A percentile compares a stretch with the other conserved stretches of the same genome.
These are phyloP conservation scores for Globodera rostochiensis DNA, from an alignment of 1,140 invertebrate genomes.

Conservation along the genomic window DNA sequence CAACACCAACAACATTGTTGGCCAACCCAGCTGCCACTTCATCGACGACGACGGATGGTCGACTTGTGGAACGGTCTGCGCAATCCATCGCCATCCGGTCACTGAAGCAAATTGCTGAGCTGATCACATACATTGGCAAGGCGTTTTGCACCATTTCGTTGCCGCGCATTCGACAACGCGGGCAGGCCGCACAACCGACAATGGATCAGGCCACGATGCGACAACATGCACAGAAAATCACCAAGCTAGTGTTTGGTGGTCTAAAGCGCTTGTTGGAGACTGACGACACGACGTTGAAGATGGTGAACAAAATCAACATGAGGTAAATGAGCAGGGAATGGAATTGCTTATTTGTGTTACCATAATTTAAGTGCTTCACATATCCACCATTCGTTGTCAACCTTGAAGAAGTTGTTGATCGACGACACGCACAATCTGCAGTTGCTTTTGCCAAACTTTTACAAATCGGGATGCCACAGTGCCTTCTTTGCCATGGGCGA, in stretches of 20 bases:
- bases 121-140: constrained; percentile 38
- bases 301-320: background rate
- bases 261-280: constrained; percentile 29
- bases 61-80: constrained; percentile 29
- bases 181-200: background rate
- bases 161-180: constrained; percentile 17
- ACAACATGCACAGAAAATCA: constrained; percentile 28
- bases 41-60: background rate
- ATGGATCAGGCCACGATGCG: constrained; percentile 10
- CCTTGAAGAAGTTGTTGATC: constrained; percentile 46
- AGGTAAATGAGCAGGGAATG: background rate
- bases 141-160: constrained; percentile 37
- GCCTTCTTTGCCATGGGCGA: constrained; percentile 40
- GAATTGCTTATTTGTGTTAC: background rate
- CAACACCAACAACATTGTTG: too few relatives aligned
- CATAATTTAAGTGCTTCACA: background rate
- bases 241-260: constrained; percentile 36
- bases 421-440: constrained; percentile 31
- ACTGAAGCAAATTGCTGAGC: constrained; percentile 35
- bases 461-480: constrained; percentile 51
- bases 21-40: too few relatives aligned
- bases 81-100: constrained; percentile 31
- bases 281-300: constrained; percentile 17
- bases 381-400: constrained; percentile 30
- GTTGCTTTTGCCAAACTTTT: constrained; percentile 44